Base-by-base conservation (phyloP, 2,888 invertebrate species). In the Diaperis boleti region DNA sequence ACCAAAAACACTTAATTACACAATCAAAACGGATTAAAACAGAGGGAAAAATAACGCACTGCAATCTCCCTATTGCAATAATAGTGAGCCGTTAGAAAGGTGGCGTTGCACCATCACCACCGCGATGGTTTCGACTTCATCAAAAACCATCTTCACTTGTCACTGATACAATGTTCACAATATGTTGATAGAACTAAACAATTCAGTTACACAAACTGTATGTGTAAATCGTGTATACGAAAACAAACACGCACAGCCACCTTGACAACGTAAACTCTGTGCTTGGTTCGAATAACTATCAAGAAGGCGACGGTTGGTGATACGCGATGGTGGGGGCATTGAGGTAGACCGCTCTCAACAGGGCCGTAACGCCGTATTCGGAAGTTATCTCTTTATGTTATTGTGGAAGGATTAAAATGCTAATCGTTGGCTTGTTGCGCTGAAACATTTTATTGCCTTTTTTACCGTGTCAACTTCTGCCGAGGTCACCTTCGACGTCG, bases 301-400 rank as follows among this genome's bases (percentile, higher is more conserved):
- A 62, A 62, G 62, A 49, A 56, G 45, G 62, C 62, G 57, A 57
- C 62, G 42, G 62, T 62, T 62, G 62, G 39, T 13, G 37, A 39
- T 29, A 14, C 11, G 37, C 2, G 37, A 29, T 33, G 39, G 56
- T 17, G 62, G 55, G 57, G 62, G 56, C 29, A 42, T 41, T 56
- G 57, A 62, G 49, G 62, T 57, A 44, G 54, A 54, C 59, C 33
- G 59, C 29, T 49, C 29, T 18, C 18, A 33, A 15, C 59, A 62
- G 62, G 57, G 55, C 54, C 55, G 61, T 45, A 61, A 37, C 39
- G 17, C 45, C 41, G 29, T 55, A 55, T 61, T 61, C 45, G 59
- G 59, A 22, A 39, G 22, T 52, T 26, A 52, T 37, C 35, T 33
- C 47, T 14, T 49, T 20, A 26, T 45, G 7, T 45, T 45, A 20